These are phyloP conservation scores for Phthorimaea operculella DNA, from an alignment of 1,140 invertebrate species.

Conservation along the genomic window DNA sequence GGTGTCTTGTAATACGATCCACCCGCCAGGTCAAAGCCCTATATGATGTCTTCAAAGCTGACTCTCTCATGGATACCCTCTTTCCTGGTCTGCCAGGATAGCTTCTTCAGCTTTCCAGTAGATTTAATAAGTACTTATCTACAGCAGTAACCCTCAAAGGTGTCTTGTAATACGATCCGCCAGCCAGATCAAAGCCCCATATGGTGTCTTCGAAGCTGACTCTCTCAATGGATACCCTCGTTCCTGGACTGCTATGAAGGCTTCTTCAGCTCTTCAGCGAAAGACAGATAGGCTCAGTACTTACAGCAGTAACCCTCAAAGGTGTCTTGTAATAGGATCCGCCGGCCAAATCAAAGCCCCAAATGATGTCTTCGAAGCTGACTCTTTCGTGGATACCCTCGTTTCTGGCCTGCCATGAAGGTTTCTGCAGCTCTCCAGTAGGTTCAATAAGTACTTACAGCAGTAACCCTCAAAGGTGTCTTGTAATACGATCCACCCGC, in stretches of 20 bases:
- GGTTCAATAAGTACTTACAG: no score
- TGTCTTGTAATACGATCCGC: slow-evolving; percentile 37
- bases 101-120: slow-evolving; percentile 26
- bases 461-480: slow-evolving; percentile 38
- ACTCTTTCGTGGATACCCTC: slow-evolving; percentile 50
- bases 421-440: slow-evolving; percentile 26
- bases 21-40: slow-evolving; percentile 48
- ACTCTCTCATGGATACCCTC: slow-evolving; percentile 50
- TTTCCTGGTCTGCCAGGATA: slow-evolving; percentile 42
- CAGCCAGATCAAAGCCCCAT: slow-evolving; percentile 49
- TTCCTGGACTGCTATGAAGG: slow-evolving; percentile 44
- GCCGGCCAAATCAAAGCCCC: slow-evolving; percentile 48
- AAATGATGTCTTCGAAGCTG: slow-evolving; percentile 50
- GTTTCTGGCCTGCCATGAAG: slow-evolving; percentile 42
- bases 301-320: slow-evolving; percentile 38
- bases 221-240: slow-evolving; percentile 47
- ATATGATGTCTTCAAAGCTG: slow-evolving; percentile 50
- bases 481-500: slow-evolving; percentile 41
- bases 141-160: slow-evolving; percentile 42
- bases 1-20: slow-evolving; percentile 40
- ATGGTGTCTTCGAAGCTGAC: slow-evolving; percentile 51
- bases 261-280: slow-evolving; percentile 26
- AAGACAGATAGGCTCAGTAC: no score
- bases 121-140: slow-evolving; percentile 14
- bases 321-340: slow-evolving; percentile 40